Conservation (phyloP, 92 coral and sea anemone genomes). For the Desmophyllum pertusum region DNA sequence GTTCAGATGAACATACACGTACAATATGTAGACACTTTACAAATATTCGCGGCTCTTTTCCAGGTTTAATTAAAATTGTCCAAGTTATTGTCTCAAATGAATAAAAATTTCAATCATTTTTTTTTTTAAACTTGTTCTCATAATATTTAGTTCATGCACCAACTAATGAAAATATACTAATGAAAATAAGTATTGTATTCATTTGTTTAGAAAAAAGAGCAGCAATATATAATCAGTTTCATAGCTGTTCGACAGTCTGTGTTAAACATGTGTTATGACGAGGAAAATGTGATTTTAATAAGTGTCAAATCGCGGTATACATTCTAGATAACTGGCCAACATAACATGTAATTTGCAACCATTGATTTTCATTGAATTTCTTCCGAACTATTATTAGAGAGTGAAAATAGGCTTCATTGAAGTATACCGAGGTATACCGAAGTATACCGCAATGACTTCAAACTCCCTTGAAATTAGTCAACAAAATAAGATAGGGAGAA, state of each 20-base stretch:
- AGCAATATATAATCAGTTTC: no score
- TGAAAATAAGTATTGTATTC: no score
- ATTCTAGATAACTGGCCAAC: no score
- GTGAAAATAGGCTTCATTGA: neutral
- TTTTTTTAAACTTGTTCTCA: neutral
- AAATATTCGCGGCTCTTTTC: neutral
- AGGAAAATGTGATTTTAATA: no score
- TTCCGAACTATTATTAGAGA: neutral
- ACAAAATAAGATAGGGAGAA: no score
- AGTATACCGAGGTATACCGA: neutral
- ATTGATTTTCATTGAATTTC: neutral
- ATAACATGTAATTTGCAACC: neutral
- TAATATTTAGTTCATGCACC: neutral
- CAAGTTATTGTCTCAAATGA: no score
- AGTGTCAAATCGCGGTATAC: no score
- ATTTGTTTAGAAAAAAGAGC: no score
- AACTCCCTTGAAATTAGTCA: neutral
- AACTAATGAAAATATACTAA: neutral
- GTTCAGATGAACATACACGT: neutral
- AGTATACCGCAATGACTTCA: no score
- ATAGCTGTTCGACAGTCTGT: no score
- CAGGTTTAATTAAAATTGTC: neutral
- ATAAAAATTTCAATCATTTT: neutral
- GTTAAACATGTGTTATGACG: no score
- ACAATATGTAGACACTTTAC: no score